Evolutionary conservation across 30 jellyfish, hydroid and myxozoan species (phyloP), one percentile per base, ranked within the genome.

Genomic region (Aurelia sp.): DNA sequence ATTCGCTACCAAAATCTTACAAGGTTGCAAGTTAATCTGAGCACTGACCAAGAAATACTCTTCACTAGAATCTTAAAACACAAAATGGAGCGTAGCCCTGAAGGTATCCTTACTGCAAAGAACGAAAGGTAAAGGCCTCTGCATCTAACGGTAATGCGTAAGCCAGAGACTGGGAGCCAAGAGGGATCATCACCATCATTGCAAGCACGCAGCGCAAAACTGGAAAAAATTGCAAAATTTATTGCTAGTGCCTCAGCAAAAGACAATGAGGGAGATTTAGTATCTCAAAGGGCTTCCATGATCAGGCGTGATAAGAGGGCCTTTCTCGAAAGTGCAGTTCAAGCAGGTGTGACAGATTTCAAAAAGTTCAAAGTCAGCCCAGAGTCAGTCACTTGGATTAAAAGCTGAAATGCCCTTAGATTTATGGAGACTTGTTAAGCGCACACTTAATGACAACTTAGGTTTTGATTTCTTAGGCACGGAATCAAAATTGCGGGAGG

Each of bases 151-250:
- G 63, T 52, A 10, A 10, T 52, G 17, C 63, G 63, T 10, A 52
- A 52, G 63, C 63, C 63, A 10, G 63, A 52, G 17, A 52, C 63
- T 52, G 63, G 63, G 17, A 52, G 63, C 11, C 11, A 52, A 52
- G 12, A 10, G 11, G 63, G 63, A 52, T 52, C 63, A 52, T 52
- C 63, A 10, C 63, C 63, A 10, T 63, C 37, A 23, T 63, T 63
- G 23, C 74, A 13, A 63, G 74, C 74, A 63, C 74, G 74, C 13
- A 63, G 74, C 23, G 74, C 37, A 63, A 63, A 63, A 63, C 37
- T 63, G 37, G 74, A 63, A 63, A 63, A 52, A 52, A 52, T 52
- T 52, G 12, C 11, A 11, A 52, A 17, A 10, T 52, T 52, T 52
- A 17, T 52, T 10, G 74, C 74, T 10, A 10, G 74, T 63, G 74